Evolutionary conservation across 1,140 invertebrate species (phyloP).

Genomic region (Camponotus vicinus): DNA sequence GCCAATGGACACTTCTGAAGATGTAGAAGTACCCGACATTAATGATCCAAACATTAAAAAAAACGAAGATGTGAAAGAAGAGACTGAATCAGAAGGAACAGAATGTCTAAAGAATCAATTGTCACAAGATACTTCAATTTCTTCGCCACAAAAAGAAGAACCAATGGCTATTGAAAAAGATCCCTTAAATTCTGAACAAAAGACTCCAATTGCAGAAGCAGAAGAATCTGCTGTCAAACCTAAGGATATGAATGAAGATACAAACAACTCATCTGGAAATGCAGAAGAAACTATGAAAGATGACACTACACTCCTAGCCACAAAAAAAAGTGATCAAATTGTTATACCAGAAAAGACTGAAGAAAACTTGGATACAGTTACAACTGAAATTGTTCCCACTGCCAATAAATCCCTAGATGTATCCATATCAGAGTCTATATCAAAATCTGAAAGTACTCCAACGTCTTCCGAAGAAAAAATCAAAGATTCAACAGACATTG

Average conservation of each 20-base stretch:
- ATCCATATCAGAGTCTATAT: constrained; percentile 51
- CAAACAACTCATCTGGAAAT: constrained; percentile 42
- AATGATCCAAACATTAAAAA: constrained; percentile 70
- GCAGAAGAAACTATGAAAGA: constrained; percentile 10
- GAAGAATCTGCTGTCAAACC: constrained; percentile 38
- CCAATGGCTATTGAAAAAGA: constrained; percentile 55
- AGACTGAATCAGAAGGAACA: constrained; percentile 11
- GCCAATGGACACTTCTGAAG: constrained; percentile 80
- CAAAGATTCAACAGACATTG: constrained; percentile 50
- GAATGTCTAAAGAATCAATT: constrained; percentile 46
- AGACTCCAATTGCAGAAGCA: constrained; percentile 20
- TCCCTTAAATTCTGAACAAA: constrained; percentile 29
- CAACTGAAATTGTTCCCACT: constrained; percentile 35
- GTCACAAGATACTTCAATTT: constrained; percentile 17
- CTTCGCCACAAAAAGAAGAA: constrained; percentile 49
- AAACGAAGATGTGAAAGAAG: constrained; percentile 59
- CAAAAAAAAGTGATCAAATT: constrained; percentile 53
- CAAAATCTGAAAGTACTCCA: constrained; percentile 59
- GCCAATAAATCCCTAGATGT: constrained; percentile 52
- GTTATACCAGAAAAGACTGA: constrained; percentile 56
- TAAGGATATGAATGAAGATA: constrained; percentile 53
- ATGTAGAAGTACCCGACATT: constrained; percentile 73
- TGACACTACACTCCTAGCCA: not conserved
- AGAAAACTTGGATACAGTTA: constrained; percentile 47
- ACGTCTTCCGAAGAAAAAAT: constrained; percentile 67